Percentiles rank a stretch among this genome's conserved stretches.
Evolutionary conservation across 2,113 vertebrate species (phyloP).

Genomic region (Stercorarius parasiticus): DNA sequence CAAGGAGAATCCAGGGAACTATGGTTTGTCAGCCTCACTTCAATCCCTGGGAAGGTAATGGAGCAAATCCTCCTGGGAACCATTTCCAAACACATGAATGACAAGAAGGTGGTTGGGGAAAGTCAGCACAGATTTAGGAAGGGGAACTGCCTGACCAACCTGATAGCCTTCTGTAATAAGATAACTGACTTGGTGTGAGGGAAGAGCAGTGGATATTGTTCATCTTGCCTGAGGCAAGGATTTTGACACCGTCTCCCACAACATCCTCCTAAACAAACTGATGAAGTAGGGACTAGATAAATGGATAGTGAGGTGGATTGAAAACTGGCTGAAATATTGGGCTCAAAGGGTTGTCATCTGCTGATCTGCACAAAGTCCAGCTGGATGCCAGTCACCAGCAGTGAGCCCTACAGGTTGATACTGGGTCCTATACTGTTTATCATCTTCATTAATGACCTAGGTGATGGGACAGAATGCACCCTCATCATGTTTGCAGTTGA

Average conservation of each 20-base stretch:
- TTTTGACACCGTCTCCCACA: background rate
- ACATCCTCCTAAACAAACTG: background rate
- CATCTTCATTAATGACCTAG: background rate
- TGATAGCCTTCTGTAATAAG: background rate
- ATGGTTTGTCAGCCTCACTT: background rate
- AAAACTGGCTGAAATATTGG: background rate
- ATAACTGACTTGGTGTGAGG: background rate
- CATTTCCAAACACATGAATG: background rate
- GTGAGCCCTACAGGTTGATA: background rate
- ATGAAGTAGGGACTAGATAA: background rate
- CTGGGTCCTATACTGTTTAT: background rate
- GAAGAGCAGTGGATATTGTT: background rate
- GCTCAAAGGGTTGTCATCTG: background rate
- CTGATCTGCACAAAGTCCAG: background rate
- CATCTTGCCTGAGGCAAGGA: background rate
- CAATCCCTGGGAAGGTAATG: background rate
- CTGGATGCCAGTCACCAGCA: background rate
- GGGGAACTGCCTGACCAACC: background rate
- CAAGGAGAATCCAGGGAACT: background rate
- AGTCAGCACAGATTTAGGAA: background rate
- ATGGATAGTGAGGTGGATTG: background rate
- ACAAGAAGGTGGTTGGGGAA: background rate
- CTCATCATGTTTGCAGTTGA: background rate
- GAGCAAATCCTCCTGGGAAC: background rate
- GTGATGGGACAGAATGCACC: background rate